A percentile compares a stretch with the other conserved stretches of the same genome.
These are phyloP conservation scores for Dryomyza anilis DNA, from an alignment of 2,888 invertebrate species.

Conservation along the genomic window DNA sequence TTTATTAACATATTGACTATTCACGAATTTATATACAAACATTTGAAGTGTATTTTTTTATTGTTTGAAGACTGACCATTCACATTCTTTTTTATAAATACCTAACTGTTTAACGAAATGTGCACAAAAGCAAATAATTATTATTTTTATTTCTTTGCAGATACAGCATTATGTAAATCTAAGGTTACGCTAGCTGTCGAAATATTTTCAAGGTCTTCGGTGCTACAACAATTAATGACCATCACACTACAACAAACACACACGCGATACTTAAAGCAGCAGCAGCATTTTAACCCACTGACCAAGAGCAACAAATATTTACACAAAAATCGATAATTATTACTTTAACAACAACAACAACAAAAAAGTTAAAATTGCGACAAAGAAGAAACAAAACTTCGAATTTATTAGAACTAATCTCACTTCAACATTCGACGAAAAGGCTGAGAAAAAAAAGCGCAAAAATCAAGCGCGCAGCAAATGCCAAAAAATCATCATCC, in stretches of 20 bases:
- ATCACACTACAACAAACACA: not conserved
- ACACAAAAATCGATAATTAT: not conserved
- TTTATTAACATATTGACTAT: no score
- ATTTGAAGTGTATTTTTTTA: no score
- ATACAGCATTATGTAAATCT: not conserved
- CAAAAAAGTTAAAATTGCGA: no score
- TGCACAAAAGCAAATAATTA: no score
- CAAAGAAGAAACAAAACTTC: not conserved
- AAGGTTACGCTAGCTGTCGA: not conserved
- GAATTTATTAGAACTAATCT: no score
- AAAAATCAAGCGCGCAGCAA: not conserved
- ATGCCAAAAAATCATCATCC: not conserved
- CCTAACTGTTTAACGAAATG: no score
- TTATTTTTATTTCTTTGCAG: not conserved
- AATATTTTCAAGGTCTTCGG: not conserved
- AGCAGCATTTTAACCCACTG: not conserved
- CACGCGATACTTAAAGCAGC: not conserved
- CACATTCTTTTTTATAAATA: no score
- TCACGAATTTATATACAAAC: no score
- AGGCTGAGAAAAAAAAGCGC: no score
- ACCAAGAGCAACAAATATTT: slow-evolving; percentile 2
- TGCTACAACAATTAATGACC: not conserved
- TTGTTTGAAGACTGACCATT: no score
- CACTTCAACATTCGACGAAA: no score
- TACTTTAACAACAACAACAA: not conserved